Evolutionary conservation across 2,797 vertebrate genomes (phyloP), one percentile per base, ranked within the genome.

Genomic region (Furcifer pardalis): DNA sequence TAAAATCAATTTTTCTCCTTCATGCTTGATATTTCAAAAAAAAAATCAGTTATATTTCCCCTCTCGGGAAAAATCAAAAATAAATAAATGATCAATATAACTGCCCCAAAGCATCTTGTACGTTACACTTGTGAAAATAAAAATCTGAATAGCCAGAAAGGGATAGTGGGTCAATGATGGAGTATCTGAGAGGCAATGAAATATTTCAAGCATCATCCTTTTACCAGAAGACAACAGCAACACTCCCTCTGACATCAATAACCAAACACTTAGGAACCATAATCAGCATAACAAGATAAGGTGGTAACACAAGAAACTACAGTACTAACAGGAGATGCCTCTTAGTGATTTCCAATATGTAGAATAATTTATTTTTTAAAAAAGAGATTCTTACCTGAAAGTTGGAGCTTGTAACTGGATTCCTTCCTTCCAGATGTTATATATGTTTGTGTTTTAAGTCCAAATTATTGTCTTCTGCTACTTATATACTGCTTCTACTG

Each of bases 401-500:
- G 65, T 71, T 81, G 35, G 44, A 68, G 63, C 46, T 68, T 66
- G 17, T 42, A 30, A 7, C 15, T 7, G 3, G 42, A 2, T 42
- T 71, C 42, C 19, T 71, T 25, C 17, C 25, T 23, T 32, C 15
- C 27, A 72, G 10, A 2, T 46, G 8, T 2, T 30, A n/a, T 40
- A 62, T 21, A n/a, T 30, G 25, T 60, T 46, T 62, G 2, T 13
- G 5, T 75, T 59, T 79, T 4, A 82, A 69, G 85, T 87, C 49
- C 89, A 91, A 79, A 84, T 85, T 83, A 79, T 73, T 80, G 74
- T 81, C 83, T 87, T 79, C 35, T 86, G 82, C 86, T 80, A 86
- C 76, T 79, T 79, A 86, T 76, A 77, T 86, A 81, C 63, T 77
- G 86, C 88, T 91, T 91, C 86, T 88, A 42, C 90, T 88, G 52